These are phyloP conservation scores for Oedothorax gibbosus DNA, from an alignment of 1,140 invertebrate genomes.

Conservation along the genomic window DNA sequence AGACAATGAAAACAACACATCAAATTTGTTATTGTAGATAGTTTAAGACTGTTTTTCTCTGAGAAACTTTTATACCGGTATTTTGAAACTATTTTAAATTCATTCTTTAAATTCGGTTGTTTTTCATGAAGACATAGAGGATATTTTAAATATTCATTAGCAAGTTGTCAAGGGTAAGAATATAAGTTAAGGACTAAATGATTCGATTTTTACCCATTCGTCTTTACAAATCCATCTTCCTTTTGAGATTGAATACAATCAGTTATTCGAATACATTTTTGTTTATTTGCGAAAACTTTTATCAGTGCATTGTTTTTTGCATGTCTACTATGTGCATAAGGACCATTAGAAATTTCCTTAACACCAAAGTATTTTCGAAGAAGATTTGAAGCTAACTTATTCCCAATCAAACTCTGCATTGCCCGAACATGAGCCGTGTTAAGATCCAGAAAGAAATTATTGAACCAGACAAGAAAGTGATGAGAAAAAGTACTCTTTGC, in stretches of 20 bases:
- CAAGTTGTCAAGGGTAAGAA: too few species aligned
- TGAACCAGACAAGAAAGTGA: neutral
- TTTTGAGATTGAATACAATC: neutral
- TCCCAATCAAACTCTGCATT: too few species aligned
- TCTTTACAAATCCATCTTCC: constrained; percentile 8
- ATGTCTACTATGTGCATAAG: constrained; percentile 4
- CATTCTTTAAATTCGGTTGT: too few species aligned
- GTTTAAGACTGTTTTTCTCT: too few species aligned
- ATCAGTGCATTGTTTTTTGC: constrained; percentile 2
- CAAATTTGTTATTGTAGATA: too few species aligned
- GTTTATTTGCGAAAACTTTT: constrained; percentile 5
- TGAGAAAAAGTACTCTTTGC: constrained; percentile 21
- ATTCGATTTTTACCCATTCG: constrained; percentile 3
- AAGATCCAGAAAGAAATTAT: neutral
- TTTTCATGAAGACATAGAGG: neutral
- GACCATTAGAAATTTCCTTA: neutral
- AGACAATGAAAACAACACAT: too few species aligned
- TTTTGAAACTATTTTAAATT: too few species aligned
- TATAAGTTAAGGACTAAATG: neutral
- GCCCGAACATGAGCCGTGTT: neutral
- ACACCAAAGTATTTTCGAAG: neutral
- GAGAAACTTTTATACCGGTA: too few species aligned
- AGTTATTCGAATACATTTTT: neutral
- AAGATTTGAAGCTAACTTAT: too few species aligned
- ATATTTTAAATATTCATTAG: neutral